Base-by-base conservation (phyloP, 1,140 invertebrate species). In the Lineus longissimus region DNA sequence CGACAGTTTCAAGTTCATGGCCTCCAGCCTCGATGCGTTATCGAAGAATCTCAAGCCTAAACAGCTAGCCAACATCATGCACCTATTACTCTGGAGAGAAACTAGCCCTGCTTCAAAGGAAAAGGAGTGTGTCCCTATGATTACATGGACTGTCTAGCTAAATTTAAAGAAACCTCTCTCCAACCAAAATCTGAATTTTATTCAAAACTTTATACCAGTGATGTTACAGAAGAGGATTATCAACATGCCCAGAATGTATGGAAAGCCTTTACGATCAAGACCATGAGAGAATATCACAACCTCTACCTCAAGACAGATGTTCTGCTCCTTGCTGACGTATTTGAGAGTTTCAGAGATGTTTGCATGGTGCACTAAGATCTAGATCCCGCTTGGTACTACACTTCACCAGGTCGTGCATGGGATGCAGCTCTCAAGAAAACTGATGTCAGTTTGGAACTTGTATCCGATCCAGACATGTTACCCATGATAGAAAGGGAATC, bases 321-420 rank as follows among this genome's bases (percentile, higher is more conserved):
- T 55, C 51, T 63, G 76, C 63, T 75, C 81, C 58, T 78, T 67
- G 79, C 78, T 71, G 65, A 27, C 23, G 72, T 71, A 13, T 82
- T 85, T 71, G 78, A 83, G 77, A 80, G 82, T 71, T 83, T 68
- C 63, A 70, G 65, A 68, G 58, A 71, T 36, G 51, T 70, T 17
- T 54, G n/a, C 66, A 25, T 64, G 55, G 61, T 62, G 29, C 40
- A 63, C 40, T 73, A 70, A 67, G 13, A 61, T 51, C 63, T 74
- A 58, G 73, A 75, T 67, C 68, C 70, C 7, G 65, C 59, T 15
- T 65, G 70, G 61, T 77, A 75, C 64, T 76, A 64, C 58, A 66
- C 62, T 51, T 22, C 67, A 19, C 69, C 70, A 11, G 72, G 69
- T 31, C 69, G 76, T 60, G 59, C 70, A 40, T 75, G 57, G 51